phyloP scores from a whole-genome alignment of 2,888 invertebrate genomes.

The Cyaniris semiargus region DNA sequence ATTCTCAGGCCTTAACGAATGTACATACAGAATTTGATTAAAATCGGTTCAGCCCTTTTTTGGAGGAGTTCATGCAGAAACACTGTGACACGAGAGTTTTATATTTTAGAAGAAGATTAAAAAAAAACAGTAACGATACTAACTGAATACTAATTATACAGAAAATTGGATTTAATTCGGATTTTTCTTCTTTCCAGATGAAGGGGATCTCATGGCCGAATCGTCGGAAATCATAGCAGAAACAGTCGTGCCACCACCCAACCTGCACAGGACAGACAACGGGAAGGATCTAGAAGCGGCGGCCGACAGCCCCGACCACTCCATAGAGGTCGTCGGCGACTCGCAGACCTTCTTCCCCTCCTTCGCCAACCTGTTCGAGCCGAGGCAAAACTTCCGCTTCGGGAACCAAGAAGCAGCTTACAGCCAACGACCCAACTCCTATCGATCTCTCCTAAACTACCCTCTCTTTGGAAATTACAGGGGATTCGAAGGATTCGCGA shows the following conservation, averaged over 20 bases:
- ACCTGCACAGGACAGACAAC: conserved; percentile 46
- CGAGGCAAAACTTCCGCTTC: conserved; percentile 77
- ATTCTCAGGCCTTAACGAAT: too few relatives aligned
- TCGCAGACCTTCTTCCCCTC: conserved; percentile 89
- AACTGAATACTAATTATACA: not conserved
- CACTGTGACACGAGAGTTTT: too few relatives aligned
- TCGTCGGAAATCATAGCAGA: conserved; percentile 73
- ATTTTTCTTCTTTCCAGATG: conserved; percentile 59
- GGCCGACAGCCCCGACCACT: conserved; percentile 67
- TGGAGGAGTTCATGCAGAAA: too few relatives aligned
- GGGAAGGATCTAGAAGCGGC: conserved; percentile 55
- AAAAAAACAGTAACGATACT: too few relatives aligned
- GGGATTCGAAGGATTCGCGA: conserved; percentile 64
- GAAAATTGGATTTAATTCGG: conserved; percentile 7
- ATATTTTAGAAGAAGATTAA: too few relatives aligned
- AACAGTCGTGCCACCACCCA: conserved; percentile 66
- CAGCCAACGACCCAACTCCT: conserved; percentile 80
- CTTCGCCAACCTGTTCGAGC: conserved; percentile 85
- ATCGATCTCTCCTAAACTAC: conserved; percentile 71
- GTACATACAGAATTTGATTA: too few relatives aligned
- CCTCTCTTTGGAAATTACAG: conserved; percentile 67
- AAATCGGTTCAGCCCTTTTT: too few relatives aligned
- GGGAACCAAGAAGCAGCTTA: conserved; percentile 82
- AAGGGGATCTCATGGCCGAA: conserved; percentile 67
- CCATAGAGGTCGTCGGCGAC: conserved; percentile 76